Evolutionary conservation across 2,113 vertebrate genomes (phyloP).

Genomic region (Carassius carassius): DNA sequence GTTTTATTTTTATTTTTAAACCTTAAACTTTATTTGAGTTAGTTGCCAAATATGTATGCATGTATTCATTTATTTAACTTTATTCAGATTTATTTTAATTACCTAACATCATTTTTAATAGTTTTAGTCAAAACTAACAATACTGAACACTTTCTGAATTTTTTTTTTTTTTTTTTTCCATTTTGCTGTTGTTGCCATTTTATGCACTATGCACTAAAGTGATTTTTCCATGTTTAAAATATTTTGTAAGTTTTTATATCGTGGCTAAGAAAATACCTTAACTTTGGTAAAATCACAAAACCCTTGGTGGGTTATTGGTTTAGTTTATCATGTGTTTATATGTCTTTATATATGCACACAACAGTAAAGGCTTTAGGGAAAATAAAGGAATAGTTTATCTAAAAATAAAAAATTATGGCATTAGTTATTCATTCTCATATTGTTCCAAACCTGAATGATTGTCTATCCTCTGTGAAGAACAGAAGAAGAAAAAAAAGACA

Average conservation of each 20-base stretch:
- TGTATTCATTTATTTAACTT: too few species aligned
- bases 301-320: not conserved
- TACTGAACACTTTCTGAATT: too few species aligned
- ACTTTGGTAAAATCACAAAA: not conserved
- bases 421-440: not conserved
- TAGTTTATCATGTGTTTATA: not conserved
- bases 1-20: too few species aligned
- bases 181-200: too few species aligned
- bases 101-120: too few species aligned
- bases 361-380: not conserved
- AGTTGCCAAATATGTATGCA: too few species aligned
- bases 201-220: not conserved
- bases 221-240: not conserved
- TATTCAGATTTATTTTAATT: too few species aligned
- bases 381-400: not conserved
- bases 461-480: not conserved
- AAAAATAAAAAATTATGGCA: not conserved
- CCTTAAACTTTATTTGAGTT: too few species aligned
- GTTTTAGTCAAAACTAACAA: too few species aligned
- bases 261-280: not conserved
- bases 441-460: not conserved
- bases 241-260: not conserved
- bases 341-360: not conserved
- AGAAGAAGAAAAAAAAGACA: not conserved
- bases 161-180: not conserved